Evolutionary conservation across 2,888 invertebrate genomes (phyloP).

Genomic region (Eupithecia tripunctaria): DNA sequence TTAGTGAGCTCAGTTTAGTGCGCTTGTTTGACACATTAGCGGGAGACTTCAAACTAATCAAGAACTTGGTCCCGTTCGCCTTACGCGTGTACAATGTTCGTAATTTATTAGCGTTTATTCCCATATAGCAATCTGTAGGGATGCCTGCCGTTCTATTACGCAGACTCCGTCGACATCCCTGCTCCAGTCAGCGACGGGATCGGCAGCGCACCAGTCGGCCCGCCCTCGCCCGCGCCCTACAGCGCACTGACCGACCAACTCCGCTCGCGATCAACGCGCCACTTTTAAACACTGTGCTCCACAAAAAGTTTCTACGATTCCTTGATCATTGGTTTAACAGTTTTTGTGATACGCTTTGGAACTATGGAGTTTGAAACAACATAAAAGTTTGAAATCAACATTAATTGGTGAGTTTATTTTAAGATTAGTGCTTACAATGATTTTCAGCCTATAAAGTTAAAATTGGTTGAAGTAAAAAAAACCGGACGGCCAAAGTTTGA

Average conservation of each 20-base stretch:
- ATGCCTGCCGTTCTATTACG: constrained; percentile 81
- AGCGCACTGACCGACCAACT: constrained; percentile 55
- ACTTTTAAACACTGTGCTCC: constrained; percentile 60
- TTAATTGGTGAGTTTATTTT: constrained; percentile 59
- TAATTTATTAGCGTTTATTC: constrained; percentile 84
- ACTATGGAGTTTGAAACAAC: constrained; percentile 66
- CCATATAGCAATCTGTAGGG: constrained; percentile 83
- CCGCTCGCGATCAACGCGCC: constrained; percentile 54
- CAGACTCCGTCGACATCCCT: constrained; percentile 82
- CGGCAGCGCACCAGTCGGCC: constrained; percentile 67
- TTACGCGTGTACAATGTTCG: constrained; percentile 79
- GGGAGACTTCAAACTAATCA: constrained; percentile 82
- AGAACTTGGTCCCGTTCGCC: constrained; percentile 74
- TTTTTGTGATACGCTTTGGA: constrained; percentile 58
- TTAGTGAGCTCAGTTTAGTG: constrained; percentile 44
- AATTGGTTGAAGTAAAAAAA: not conserved
- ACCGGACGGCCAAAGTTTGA: not conserved
- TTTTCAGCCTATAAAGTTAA: not conserved
- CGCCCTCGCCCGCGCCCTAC: constrained; percentile 52
- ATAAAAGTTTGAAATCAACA: constrained; percentile 57
- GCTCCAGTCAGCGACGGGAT: constrained; percentile 78
- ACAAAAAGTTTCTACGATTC: constrained; percentile 57
- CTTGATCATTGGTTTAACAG: constrained; percentile 55
- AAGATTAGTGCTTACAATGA: not conserved
- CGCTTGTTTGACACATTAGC: constrained; percentile 72